Evolutionary conservation across 2,113 vertebrate species (phyloP), one percentile per base, ranked within the genome.

Genomic region (Xiphorhynchus elegans): DNA sequence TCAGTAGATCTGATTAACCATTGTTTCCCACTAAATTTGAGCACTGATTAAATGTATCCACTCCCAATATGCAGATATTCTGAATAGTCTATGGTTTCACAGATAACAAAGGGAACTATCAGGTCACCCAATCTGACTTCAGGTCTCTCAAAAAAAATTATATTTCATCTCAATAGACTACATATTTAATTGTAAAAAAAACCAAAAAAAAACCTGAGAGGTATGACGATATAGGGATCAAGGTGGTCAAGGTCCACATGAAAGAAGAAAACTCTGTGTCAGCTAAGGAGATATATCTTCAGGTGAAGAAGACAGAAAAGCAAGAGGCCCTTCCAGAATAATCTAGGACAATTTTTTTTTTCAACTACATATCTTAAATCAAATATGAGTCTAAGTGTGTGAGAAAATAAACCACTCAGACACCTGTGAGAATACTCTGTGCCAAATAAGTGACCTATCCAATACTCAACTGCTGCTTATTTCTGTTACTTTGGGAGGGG

Each of bases 401-500:
- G 63, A 88, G 79, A 92, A 94, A 95, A 94, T 53, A 85, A 94
- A 85, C 33, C 53, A 75, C 82, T 85, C 49, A 44, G 77, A 81
- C 62, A 93, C 92, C 69, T 91, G 84, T 93, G 78, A 91, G 70
- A 87, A 85, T 95, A 85, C 87, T 87, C 69, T 66, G 49, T 75
- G 89, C 21, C 56, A 87, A 75, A 93, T 72, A 66, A 89, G 44
- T 19, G 2, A 75, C 93, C 74, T 84, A 60, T 28, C 74, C 81
- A 94, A 79, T 37, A 93, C 21, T n/a, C 90, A 96, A 81, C 87
- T 95, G 87, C 69, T 87, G 40, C 62, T 75, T 94, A 60, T 84
- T 94, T 87, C 35, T 79, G 20, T 79, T 85, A 68, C 44, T 87
- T 95, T 40, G 40, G 40, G 44, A 7, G 18, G 3, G 6, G 4